Base-by-base conservation (phyloP, 2,888 invertebrate species). In the Blastobasis lacticolella region DNA sequence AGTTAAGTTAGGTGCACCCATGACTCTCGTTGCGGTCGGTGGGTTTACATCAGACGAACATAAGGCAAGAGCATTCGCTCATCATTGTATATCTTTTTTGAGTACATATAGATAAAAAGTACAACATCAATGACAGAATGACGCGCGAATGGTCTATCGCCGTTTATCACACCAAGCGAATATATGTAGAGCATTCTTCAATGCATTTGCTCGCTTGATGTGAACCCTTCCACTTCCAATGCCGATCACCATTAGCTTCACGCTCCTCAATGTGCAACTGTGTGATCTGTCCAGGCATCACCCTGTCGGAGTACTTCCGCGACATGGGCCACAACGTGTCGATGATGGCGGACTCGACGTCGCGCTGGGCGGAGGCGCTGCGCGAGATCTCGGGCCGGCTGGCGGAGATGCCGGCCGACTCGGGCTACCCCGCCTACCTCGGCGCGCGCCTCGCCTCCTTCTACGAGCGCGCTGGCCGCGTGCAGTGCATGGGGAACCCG, bases 291-390 rank as follows among this genome's bases (percentile, higher is more conserved):
- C 23, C 71, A 93, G 96, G 97, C 69, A 99, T 99, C 85, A 99
- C 99, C 0, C 90, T 99, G 10, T 98, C 98, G 37, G 99, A 99
- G 88, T 99, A 99, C 89, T 99, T 98, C 94, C 92, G 95, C 71
- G 95, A 95, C 88, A 98, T 98, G 99, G 99, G 99, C 76, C 98
- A 98, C 92, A 97, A 99, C 82, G 99, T 99, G 45, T 97, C 99
- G 64, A 99, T 99, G 99, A 99, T 99, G 99, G 99, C 99, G 59
- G 99, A 99, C 89, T 99, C 99, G 38, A 99, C 99, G 36, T 99
- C 99, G 9, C 97, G 99, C 89, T 99, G 99, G 99, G 99, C 99
- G 56, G 99, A 99, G 88, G 99, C 99, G 66, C 92, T 99, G 84
- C 93, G 99, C 90, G 99, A 99, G 93, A 99, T 99, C 89, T 99